phyloP scores from a whole-genome alignment of 2,797 vertebrate genomes.

The Chelmon rostratus region DNA sequence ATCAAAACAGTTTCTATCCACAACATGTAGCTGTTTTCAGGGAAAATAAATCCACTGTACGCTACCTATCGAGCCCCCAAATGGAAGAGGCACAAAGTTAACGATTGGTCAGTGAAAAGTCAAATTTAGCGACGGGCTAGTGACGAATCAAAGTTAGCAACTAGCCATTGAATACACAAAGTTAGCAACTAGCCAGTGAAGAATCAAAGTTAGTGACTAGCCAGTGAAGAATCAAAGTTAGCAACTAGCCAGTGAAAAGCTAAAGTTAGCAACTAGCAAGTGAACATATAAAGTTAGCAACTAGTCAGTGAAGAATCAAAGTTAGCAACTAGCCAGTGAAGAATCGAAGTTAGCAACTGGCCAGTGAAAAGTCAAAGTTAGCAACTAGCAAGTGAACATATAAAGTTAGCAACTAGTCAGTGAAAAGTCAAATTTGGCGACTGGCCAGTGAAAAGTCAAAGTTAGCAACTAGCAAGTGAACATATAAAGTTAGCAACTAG shows the following conservation, averaged over 20 bases:
- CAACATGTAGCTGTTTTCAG: background rate
- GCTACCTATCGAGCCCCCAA: background rate
- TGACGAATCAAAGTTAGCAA: too few species aligned
- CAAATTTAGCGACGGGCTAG: background rate
- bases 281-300: background rate
- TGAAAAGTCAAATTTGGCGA: background rate
- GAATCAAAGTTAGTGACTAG: background rate
- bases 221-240: too few species aligned
- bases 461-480: too few species aligned
- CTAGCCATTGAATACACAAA: too few species aligned
- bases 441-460: background rate
- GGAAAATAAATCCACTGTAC: background rate
- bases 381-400: too few species aligned
- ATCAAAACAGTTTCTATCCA: background rate
- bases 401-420: background rate
- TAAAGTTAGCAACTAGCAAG: background rate
- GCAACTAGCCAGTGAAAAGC: background rate
- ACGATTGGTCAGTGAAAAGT: background rate
- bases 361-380: background rate
- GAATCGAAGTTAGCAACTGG: background rate
- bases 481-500: background rate
- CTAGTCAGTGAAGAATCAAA: background rate
- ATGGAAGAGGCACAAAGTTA: background rate
- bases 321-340: too few species aligned
- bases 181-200: background rate